Base-by-base conservation (phyloP, 2,797 vertebrate genomes). In the Sorex maritimensis region DNA sequence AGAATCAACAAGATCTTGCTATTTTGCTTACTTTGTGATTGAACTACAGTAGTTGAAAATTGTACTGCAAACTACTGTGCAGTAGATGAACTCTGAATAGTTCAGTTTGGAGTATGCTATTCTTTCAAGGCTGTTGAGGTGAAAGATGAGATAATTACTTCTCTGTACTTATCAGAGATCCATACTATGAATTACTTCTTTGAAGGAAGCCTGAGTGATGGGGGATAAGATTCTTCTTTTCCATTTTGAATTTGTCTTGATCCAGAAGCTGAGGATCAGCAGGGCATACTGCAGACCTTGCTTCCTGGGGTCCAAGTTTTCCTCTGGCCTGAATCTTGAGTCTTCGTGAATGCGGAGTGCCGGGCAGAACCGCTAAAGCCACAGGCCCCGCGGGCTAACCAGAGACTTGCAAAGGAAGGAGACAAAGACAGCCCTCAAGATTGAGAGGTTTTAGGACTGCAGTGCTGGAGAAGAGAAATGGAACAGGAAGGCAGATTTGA, bases 401-500 rank as follows among this genome's bases (percentile, higher is more conserved):
- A 82, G 72, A 94, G 30, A 58, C 34, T 73, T 15, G 12, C 61
- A 81, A 91, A 91, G 23, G 67, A 63, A 75, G 23, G 34, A 81
- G 69, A 38, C 44, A 38, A 28, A 83, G 10, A 61, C 78, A 86
- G 38, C 69, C 34, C 12, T 79, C 28, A 2, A 34, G 85, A 90
- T 15, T 34, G 13, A 89, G 11, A 49, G 38, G 3, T 28, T 38
- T 14, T 52, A 58, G 69, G 83, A 49, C 71, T 94, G 71, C 34
- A 67, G 52, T 86, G 86, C 85, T 92, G 44, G 34, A 90, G 72
- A 14, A 92, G 68, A 81, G 30, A 61, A 67, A 46, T 78, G 12
- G 26, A 49, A 21, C 49, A 41, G 17, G 77, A n/a, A 26, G 71
- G n/a, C 17, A 23, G 34, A 10, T 49, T 69, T 81, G 49, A 78